Evolutionary conservation across 2,888 invertebrate species (phyloP), one percentile per base, ranked within the genome.

Genomic region (Tetragonula carbonaria): DNA sequence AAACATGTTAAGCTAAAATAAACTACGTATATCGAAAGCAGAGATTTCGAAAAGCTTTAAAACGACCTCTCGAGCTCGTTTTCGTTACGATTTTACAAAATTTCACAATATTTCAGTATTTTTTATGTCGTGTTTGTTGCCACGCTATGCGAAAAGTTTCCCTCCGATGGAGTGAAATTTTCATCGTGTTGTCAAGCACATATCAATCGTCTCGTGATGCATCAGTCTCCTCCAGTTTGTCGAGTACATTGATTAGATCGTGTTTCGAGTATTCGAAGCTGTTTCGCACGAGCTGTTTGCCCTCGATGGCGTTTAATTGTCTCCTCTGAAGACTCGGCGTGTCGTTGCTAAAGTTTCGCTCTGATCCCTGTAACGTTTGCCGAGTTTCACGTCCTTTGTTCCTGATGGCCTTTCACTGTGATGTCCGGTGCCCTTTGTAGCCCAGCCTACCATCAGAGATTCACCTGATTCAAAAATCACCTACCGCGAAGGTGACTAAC

Each of bases 281-380:
- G 67, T 67, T 53, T 28, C 4, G 51, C 14, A 28, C 8, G 13
- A 8, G 50, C 18, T 28, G 2, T 45, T 23, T 62, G 14, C 23
- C 8, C 72, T 62, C 50, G 28, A 21, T 28, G 62, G 14, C 38
- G 50, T 50, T 73, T 62, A 73, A 73, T 62, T 62, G 28, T 62
- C 50, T 4, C 4, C 50, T 28, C 51, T 21, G 16, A 63, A 51
- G 28, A 62, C 62, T 63, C 21, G 62, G 62, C 14, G 21, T 21
- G 28, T 33, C 8, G 50, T 4, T 16, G 45, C 4, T 62, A 50
- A 73, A 73, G 50, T 62, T 73, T 28, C 62, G 21, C 50, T 45
- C 21, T 18, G 57, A 45, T 45, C 72, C 18, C 45, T 72, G 11
- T 45, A 59, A 59, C 16, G 45, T 59, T 13, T 45, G 23, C 45